Conservation (phyloP, 1,140 invertebrate species). For the Heliconius melpomene region DNA sequence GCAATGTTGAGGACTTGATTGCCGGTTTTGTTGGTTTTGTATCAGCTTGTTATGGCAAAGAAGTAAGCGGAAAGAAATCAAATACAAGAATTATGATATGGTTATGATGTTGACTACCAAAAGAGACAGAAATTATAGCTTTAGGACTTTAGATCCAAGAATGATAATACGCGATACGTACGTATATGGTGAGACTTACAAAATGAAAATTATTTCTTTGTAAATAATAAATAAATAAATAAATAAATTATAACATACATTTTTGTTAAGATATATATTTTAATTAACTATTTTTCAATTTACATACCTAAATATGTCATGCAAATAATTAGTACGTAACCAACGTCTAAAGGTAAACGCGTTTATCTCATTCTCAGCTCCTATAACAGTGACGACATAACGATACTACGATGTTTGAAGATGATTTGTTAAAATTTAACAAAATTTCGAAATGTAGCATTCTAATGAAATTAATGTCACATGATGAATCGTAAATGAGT, state of each 20-base stretch:
- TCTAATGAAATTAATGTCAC: slow-evolving; percentile 2
- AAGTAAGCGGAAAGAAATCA: slow-evolving; percentile 80
- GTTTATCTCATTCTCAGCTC: slow-evolving; percentile 27
- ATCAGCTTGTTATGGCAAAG: slow-evolving; percentile 87
- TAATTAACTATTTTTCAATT: no score
- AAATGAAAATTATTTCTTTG: not conserved
- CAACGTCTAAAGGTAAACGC: not conserved
- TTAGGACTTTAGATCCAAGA: slow-evolving; percentile 28
- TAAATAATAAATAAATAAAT: no score
- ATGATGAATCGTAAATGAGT: not conserved
- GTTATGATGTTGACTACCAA: slow-evolving; percentile 76
- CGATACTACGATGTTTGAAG: slow-evolving; percentile 10
- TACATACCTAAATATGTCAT: no score
- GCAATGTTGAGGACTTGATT: slow-evolving; percentile 96
- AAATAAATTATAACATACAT: no score
- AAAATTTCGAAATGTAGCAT: not conserved
- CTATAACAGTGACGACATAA: slow-evolving; percentile 1
- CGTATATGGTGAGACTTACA: not conserved
- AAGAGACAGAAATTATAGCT: slow-evolving; percentile 46
- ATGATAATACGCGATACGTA: slow-evolving; percentile 20
- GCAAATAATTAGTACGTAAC: no score
- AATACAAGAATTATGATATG: slow-evolving; percentile 79
- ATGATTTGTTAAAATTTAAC: not conserved
- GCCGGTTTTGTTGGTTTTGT: slow-evolving; percentile 96
- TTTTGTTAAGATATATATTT: no score